phyloP scores from a whole-genome alignment of 2,888 invertebrate species.

The Idaea aversata region DNA sequence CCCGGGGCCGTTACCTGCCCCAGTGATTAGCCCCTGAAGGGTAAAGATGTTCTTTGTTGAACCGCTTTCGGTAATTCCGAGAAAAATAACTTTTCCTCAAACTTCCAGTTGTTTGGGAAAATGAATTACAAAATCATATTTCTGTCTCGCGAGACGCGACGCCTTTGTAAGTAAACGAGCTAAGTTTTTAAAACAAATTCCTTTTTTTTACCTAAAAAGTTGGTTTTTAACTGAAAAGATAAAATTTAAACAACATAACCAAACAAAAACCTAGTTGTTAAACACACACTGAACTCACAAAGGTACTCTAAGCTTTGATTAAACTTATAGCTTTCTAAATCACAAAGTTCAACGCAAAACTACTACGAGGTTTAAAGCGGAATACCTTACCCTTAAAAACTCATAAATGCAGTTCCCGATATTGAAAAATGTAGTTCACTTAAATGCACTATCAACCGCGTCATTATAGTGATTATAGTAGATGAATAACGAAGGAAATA shows the following conservation, averaged over 20 bases:
- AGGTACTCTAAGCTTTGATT: too few species aligned
- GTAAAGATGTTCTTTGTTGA: slow-evolving; percentile 1
- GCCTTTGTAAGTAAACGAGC: background rate
- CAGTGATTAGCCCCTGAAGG: background rate
- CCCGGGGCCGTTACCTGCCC: background rate
- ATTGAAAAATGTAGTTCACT: background rate
- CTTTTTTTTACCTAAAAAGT: background rate
- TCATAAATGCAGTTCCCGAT: background rate
- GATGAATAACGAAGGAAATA: too few species aligned
- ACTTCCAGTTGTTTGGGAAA: background rate
- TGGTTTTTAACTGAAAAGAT: background rate
- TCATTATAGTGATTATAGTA: too few species aligned
- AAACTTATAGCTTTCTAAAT: too few species aligned
- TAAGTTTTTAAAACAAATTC: background rate
- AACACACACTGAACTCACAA: too few species aligned
- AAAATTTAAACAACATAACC: background rate
- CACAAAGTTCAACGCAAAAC: too few species aligned
- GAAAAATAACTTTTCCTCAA: background rate
- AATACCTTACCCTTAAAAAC: too few species aligned
- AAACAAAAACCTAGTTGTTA: background rate
- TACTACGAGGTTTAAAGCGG: too few species aligned
- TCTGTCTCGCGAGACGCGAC: background rate
- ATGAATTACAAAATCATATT: slow-evolving; percentile 1
- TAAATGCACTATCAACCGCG: background rate
- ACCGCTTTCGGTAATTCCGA: background rate